These are phyloP conservation scores for Anolis sagrei DNA, from an alignment of 2,113 vertebrate genomes.

Conservation along the genomic window DNA sequence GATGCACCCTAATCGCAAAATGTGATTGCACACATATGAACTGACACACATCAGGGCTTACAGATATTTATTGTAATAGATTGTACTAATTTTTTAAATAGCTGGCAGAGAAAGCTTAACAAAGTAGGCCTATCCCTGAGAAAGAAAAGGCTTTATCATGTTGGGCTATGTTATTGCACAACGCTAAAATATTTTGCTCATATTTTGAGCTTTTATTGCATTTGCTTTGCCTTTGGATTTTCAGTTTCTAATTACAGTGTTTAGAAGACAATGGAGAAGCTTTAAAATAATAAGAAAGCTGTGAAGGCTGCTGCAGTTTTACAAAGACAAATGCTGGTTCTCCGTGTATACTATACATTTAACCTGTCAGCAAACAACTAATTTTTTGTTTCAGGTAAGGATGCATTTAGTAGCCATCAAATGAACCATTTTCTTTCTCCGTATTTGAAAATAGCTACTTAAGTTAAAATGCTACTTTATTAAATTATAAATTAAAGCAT, in stretches of 20 bases:
- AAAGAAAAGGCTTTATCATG: slow-evolving; percentile 39
- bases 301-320: slow-evolving; percentile 46
- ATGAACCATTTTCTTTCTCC: slow-evolving; percentile 60
- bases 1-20: neutral
- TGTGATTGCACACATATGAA: neutral
- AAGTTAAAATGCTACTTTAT: slow-evolving; percentile 71
- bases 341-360: slow-evolving; percentile 69
- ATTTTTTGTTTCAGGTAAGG: slow-evolving; percentile 69
- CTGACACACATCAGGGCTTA: neutral
- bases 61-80: neutral
- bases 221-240: slow-evolving; percentile 71
- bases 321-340: slow-evolving; percentile 69
- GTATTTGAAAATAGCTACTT: slow-evolving; percentile 67
- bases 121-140: slow-evolving; percentile 28
- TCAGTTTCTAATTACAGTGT: slow-evolving; percentile 75
- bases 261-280: slow-evolving; percentile 76
- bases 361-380: slow-evolving; percentile 74
- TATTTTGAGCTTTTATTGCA: slow-evolving; percentile 58
- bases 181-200: slow-evolving; percentile 66
- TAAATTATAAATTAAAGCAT: slow-evolving; percentile 74
- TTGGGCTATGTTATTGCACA: slow-evolving; percentile 63
- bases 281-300: slow-evolving; percentile 77
- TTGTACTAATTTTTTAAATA: slow-evolving; percentile 32
- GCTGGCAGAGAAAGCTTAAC: slow-evolving; percentile 34
- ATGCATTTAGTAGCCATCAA: slow-evolving; percentile 65